Base-by-base conservation (phyloP, 37 sponge, comb jelly and placozoan genomes). In the Mnemiopsis leidyi region DNA sequence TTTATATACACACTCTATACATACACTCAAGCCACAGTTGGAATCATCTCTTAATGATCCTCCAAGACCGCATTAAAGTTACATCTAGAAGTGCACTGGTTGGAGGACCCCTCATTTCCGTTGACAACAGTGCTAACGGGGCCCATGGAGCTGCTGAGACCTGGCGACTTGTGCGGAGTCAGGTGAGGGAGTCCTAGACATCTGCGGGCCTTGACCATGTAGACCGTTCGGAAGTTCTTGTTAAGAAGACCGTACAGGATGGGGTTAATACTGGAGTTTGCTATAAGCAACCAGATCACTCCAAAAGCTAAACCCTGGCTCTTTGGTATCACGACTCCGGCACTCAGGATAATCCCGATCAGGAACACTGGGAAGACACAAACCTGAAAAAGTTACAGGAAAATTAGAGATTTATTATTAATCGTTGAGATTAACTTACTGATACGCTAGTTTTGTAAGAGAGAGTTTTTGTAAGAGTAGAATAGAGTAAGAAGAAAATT, bases 341-440 rank as follows among this genome's bases (percentile, higher is more conserved):
- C 90, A 36, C n/a, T 85, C 90, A 85, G 35, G 13, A 85, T 7
- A 61, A 85, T 85, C 0, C 90, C 90, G 23, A 85, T 85, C 2
- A 85, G 40, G 90, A 85, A 85, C 48, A 85, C 90, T 40, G 90
- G 90, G 48, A 85, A 85, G 29, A 85, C 90, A 26, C 90, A 85
- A 25, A 85, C 61, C 90, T 85, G 61, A 21, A 26, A n/a, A 26
- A n/a, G n/a, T n/a, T n/a, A n/a, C n/a, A n/a, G n/a, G n/a, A n/a
- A n/a, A n/a, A n/a, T n/a, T n/a, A n/a, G n/a, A n/a, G n/a, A n/a
- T n/a, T n/a, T n/a, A n/a, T n/a, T n/a, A n/a, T n/a, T n/a, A n/a
- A n/a, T n/a, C n/a, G n/a, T n/a, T n/a, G n/a, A n/a, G n/a, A n/a
- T n/a, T n/a, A n/a, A n/a, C n/a, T n/a, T n/a, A n/a, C n/a, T n/a